Base-by-base conservation (phyloP, 2,113 vertebrate species). In the Myotis davidii region DNA sequence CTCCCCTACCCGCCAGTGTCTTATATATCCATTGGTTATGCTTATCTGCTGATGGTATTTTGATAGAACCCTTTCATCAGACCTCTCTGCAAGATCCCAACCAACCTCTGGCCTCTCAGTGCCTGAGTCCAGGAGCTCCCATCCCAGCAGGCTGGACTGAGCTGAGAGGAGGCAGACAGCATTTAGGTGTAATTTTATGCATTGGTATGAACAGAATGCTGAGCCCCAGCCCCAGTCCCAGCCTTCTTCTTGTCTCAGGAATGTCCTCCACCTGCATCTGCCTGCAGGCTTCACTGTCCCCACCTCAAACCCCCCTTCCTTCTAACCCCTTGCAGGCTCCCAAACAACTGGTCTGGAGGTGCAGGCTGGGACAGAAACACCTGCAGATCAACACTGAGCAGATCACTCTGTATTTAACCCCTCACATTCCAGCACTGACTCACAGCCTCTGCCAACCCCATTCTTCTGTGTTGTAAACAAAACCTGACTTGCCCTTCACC, bases 271-370 rank as follows among this genome's bases (percentile, higher is more conserved):
- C 39, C 23, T 70, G 42, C 4, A 32, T 29, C 34, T 45, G 37
- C 11, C 50, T 37, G 16, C 27, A 7, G 59, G 9, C 20, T 81
- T 50, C 72, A 79, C 1, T 21, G 7, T 20, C 25, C 12, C 6
- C 12, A 10, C 34, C 3, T 45, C 50, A 74, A 83, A 21, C 5
- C 9, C 34, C 79, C 59, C 2, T 59, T 14, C 29, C 34, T 23
- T 50, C 59, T 2, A 25, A 6, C 34, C 17, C 25, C 18, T 2
- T 0, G 7, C 37, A 23, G 10, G 2, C 1, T 69, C 27, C 5
- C 27, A 48, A 0, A 13, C 50, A 64, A 11, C n/a, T 13, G n/a
- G 29, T 6, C 50, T 65, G 83, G 21, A 4, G 23, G 65, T 18
- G 8, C 29, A 34, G 32, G 17, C 4, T 76, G 67, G 13, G 17